Evolutionary conservation across 1,140 invertebrate genomes (phyloP), one percentile per base, ranked within the genome.

Genomic region (Ips nitidus): DNA sequence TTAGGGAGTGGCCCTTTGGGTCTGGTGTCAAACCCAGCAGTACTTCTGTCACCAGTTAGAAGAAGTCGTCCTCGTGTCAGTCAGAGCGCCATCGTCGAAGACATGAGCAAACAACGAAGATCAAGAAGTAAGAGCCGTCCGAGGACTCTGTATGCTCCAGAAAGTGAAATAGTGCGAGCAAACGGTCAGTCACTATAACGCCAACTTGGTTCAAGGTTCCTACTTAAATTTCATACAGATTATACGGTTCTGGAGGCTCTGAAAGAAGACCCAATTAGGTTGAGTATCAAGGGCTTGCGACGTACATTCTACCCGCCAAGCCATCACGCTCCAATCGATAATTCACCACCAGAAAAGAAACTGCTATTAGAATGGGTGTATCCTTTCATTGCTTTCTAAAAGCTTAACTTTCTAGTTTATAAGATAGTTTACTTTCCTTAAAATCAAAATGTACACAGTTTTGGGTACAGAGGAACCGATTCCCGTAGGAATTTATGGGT

Each of bases 361-460:
- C 83, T 97, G 50, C 87, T 92, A 73, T 84, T 98, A 0, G 92
- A 95, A 76, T 97, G 95, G 95, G 94, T 97, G 88, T 94, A 92
- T 88, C 85, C 85, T 86, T 85, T 78, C 56, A 22, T 22, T 22
- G 22, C 22, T 22, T 22, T 22, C 22, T 22, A 36, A 58, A 59
- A 68, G 45, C 47, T 52, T 56, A 56, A 22, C 1, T n/a, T n/a
- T n/a, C n/a, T 22, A 22, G 22, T 22, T 22, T 22, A 22, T 22
- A 22, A 22, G 22, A 22, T 22, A 22, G 22, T 22, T 22, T 22
- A 22, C 22, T 22, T 22, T 22, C 22, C 22, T 22, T 22, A 22
- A 22, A n/a, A 56, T 38, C 37, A 6, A 2, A 47, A 22, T 22
- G 22, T 63, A 38, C 6, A 22, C 59, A 94, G 92, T 40, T 96